Base-by-base conservation (phyloP, 1,140 invertebrate species). In the Babylonia areolata region DNA sequence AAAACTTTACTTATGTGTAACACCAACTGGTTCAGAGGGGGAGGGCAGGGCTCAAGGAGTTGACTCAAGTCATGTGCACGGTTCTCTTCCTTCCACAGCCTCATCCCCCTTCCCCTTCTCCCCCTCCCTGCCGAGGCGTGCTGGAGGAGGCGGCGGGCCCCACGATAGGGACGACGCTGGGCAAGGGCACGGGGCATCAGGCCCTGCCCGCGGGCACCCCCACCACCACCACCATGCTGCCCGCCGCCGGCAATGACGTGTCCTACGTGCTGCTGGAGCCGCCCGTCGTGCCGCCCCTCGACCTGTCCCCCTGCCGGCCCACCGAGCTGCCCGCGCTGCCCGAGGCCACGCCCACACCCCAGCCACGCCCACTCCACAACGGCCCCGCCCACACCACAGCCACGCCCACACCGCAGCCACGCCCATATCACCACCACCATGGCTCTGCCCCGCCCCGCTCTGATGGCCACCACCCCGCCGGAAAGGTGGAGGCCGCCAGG, bases 221-320 rank as follows among this genome's bases (percentile, higher is more conserved):
- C 58, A 17, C 58, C 9, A 20, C 15, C 58, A 64, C 58, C 6
- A 79, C 23, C 39, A 79, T 79, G 77, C 31, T 79, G 77, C 35
- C 77, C 20, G 11, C 17, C 28, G 28, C 17, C 17, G 35, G 37
- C 37, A 17, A 79, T 3, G 77, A 79, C 39, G 77, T 79, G 12
- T 46, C 39, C 77, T 79, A 79, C 77, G 39, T 79, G 6, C 77
- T 79, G 37, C 77, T 79, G 77, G 77, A 79, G 17, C 3, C 77
- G 11, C 77, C 77, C 23, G 31, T 79, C 77, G 28, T 79, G 17
- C 77, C 77, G 31, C 77, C 31, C 77, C 77, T 79, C 9, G 77
- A 79, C 28, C 77, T 79, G 37, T 23, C 6, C 77, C 17, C 40
- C 77, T 79, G 77, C 39, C 77, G 77, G 17, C 77, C 39, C 77